Base-by-base conservation (phyloP, 2,113 vertebrate species). In the Chionodraco myersi region DNA sequence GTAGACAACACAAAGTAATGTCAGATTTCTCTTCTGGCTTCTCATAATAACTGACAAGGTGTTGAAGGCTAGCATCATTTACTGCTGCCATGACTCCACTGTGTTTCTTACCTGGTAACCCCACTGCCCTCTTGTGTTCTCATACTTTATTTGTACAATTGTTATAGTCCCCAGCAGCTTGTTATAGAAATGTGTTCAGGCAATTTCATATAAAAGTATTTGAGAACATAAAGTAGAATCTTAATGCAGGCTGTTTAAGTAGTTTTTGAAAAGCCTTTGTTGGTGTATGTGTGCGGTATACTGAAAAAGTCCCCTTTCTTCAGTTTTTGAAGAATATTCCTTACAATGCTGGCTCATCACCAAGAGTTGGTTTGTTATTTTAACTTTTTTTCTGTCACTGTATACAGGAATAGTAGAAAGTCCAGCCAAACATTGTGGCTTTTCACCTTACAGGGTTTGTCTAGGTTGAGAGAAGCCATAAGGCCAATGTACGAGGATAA, bases 241-340 rank as follows among this genome's bases (percentile, higher is more conserved):
- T 67, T 44, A 44, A 21, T 63, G 49, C 26, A 14, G 9, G 8
- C 66, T 41, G 36, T 41, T 41, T 41, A 41, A 41, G 6, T 41
- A 41, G 1, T 41, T 41, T 41, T 41, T 6, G 36, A 41, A 41
- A 41, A 7, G 36, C 36, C 36, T 41, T 6, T 41, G 36, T 41
- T 6, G 5, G 36, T 41, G 36, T 41, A 7, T 82, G 54, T 64
- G 12, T 51, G 12, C 16, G 54, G 2, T 16, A 47, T 56, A 49
- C 30, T 58, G 57, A 69, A 79, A 78, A 70, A 58, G 58, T 59
- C 69, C 65, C 69, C 78, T 83, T 73, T 96, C 51, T 96, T 97
- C 79, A 96, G 72, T 96, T 97, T 94, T 96, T 97, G 89, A 97
- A 97, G 3, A 97, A 94, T 95, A 95, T 96, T 96, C 47, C 56